These are phyloP conservation scores for Hedya salicella DNA, from an alignment of 2,888 invertebrate genomes.

Conservation along the genomic window DNA sequence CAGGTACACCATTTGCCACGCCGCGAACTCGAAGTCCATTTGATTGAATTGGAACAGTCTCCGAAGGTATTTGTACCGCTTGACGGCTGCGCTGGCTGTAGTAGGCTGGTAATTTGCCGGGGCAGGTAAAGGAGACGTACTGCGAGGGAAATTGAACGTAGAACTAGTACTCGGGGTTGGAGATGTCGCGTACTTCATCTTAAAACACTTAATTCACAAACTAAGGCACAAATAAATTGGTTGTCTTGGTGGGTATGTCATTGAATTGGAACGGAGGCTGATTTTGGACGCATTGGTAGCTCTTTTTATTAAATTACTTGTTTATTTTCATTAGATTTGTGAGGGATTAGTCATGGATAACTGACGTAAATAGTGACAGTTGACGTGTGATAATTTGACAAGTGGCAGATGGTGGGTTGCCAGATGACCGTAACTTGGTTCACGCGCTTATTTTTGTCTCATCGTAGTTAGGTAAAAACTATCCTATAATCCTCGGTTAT, in stretches of 20 bases:
- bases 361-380: conserved; percentile 26
- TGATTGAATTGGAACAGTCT: conserved; percentile 95
- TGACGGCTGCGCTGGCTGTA: conserved; percentile 92
- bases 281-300: conserved; percentile 18
- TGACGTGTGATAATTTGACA: conserved; percentile 20
- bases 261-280: background rate
- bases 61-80: conserved; percentile 94
- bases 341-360: conserved; percentile 18
- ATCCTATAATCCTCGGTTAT: too few relatives aligned
- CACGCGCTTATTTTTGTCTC: background rate
- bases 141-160: conserved; percentile 72
- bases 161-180: conserved; percentile 78
- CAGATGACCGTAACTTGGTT: background rate
- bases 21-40: conserved; percentile 99
- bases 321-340: conserved; percentile 36
- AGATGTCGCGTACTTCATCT: conserved; percentile 87
- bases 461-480: too few relatives aligned
- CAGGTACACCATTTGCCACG: conserved; percentile 99
- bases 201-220: conserved; percentile 41
- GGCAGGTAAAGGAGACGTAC: conserved; percentile 88
- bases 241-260: background rate
- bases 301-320: conserved; percentile 32
- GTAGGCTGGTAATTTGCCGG: conserved; percentile 88
- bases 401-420: conserved; percentile 24
- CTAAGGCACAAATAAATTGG: background rate